A percentile compares a stretch with the other conserved stretches of the same genome.
These are phyloP conservation scores for Anoplolepis gracilipes DNA, from an alignment of 1,140 invertebrate genomes.

Conservation along the genomic window DNA sequence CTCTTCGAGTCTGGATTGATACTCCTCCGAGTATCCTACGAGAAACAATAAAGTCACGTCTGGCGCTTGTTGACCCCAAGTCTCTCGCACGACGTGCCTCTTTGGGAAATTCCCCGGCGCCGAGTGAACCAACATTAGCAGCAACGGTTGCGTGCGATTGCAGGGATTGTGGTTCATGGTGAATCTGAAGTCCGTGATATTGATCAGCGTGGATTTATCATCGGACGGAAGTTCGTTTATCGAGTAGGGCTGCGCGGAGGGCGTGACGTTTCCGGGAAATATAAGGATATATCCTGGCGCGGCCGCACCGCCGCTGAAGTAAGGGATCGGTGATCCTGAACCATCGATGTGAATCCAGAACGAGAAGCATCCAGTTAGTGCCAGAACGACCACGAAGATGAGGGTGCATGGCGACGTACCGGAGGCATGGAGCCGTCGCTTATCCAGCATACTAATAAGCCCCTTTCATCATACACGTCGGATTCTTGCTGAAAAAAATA, in stretches of 20 bases:
- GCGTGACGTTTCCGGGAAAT: conserved; percentile 70
- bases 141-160: conserved; percentile 83
- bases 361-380: conserved; percentile 76
- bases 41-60: conserved; percentile 89
- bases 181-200: conserved; percentile 87
- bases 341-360: conserved; percentile 75
- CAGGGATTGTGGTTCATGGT: conserved; percentile 86
- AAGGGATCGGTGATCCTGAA: conserved; percentile 59
- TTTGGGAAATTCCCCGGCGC: conserved; percentile 88
- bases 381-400: conserved; percentile 73
- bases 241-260: conserved; percentile 61
- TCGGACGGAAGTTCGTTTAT: conserved; percentile 77
- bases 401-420: conserved; percentile 79
- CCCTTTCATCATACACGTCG: conserved; percentile 76
- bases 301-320: conserved; percentile 55
- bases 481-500: conserved; percentile 57
- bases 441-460: conserved; percentile 80
- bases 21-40: conserved; percentile 87
- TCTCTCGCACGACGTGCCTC: conserved; percentile 88
- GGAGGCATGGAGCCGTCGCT: conserved; percentile 78
- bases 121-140: conserved; percentile 90
- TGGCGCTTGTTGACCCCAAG: conserved; percentile 87
- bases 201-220: conserved; percentile 85
- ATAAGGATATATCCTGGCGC: conserved; percentile 73
- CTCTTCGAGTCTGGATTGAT: conserved; percentile 85